Evolutionary conservation across 1,140 invertebrate species (phyloP).

Genomic region (Drosophila murphyi): DNA sequence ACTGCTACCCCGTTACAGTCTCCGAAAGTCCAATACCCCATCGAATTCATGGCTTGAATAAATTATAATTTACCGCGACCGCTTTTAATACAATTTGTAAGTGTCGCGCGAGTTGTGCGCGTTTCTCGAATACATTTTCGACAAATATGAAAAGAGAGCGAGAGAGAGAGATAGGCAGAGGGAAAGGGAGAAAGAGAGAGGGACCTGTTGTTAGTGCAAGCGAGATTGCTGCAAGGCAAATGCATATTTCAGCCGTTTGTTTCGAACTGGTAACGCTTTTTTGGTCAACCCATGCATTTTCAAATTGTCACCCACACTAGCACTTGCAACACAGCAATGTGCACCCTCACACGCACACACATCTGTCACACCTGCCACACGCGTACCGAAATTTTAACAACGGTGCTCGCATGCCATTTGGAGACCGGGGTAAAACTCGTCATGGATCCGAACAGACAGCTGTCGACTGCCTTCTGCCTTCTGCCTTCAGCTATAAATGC

Average conservation of each 20-base stretch:
- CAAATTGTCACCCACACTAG: conserved; percentile 33
- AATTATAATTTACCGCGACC: conserved; percentile 50
- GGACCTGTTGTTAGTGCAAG: conserved; percentile 8
- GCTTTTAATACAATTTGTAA: conserved; percentile 75
- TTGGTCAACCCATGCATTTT: conserved; percentile 32
- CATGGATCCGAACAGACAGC: conserved; percentile 34
- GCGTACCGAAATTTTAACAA: conserved; percentile 21
- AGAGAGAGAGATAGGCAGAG: background rate
- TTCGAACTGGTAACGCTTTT: conserved; percentile 41
- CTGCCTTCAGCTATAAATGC: conserved; percentile 59
- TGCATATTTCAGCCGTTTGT: conserved; percentile 29
- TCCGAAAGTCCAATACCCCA: background rate
- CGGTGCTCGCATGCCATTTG: background rate
- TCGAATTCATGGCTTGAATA: conserved; percentile 41
- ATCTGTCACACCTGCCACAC: too few species aligned
- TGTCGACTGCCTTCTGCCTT: conserved; percentile 31
- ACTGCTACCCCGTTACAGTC: background rate
- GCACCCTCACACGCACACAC: background rate
- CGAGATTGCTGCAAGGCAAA: conserved; percentile 3
- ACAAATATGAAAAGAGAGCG: conserved; percentile 19
- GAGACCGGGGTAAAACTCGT: conserved; percentile 31
- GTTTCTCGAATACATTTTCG: conserved; percentile 52
- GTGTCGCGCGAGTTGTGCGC: conserved; percentile 44
- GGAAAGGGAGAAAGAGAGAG: background rate
- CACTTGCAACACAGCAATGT: background rate